Evolutionary conservation across 2,888 invertebrate species (phyloP).

Genomic region (Atethmia centrago): DNA sequence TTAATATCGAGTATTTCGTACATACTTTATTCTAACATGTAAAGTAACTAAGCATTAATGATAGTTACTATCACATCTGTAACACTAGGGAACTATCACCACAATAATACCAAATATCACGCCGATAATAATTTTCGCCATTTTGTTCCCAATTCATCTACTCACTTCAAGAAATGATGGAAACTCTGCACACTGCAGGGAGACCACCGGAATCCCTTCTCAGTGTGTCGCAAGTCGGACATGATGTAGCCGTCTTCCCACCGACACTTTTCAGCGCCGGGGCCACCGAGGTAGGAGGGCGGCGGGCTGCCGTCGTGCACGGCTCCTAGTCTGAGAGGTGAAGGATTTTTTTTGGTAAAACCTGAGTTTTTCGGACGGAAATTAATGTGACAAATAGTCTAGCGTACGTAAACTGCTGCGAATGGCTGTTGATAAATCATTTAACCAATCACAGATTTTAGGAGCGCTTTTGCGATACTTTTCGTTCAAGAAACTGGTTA

Average conservation of each 20-base stretch:
- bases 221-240: slow-evolving; percentile 98
- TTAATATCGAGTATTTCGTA: not conserved
- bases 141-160: not conserved
- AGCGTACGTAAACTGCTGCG: no score
- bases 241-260: slow-evolving; percentile 99
- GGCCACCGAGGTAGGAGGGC: slow-evolving; percentile 97
- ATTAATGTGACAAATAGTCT: no score
- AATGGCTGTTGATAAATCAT: no score
- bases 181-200: slow-evolving; percentile 98
- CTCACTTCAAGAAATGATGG: slow-evolving; percentile 97
- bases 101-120: slow-evolving; percentile 1
- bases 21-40: not conserved
- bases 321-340: slow-evolving; percentile 94
- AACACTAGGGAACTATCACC: not conserved
- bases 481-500: no score
- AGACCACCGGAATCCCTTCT: slow-evolving; percentile 98
- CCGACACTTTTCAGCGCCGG: slow-evolving; percentile 97
- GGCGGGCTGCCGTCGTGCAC: slow-evolving; percentile 99
- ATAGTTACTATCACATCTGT: not conserved
- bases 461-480: no score
- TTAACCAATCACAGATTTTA: no score
- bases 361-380: no score
- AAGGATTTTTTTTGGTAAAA: no score
- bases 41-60: not conserved
- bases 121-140: not conserved